phyloP scores from a whole-genome alignment of 1,140 invertebrate species.

The Calosoma granatense region DNA sequence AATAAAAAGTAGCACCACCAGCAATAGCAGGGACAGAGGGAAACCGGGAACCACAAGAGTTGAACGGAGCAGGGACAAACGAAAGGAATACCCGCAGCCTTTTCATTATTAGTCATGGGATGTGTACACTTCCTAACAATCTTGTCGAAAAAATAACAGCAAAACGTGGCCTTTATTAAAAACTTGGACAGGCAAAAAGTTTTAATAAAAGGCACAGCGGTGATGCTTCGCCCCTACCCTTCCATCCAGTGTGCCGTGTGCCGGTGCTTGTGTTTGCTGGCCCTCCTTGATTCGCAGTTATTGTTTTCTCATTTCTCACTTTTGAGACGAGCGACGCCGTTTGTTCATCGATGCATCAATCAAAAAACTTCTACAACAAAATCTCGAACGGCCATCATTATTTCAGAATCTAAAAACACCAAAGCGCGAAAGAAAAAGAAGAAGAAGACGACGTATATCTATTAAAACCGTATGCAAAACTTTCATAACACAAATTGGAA shows the following conservation, averaged over 20 bases:
- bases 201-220: background rate
- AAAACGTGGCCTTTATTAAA: background rate
- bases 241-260: no score
- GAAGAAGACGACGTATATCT: no score
- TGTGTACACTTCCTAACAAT: background rate
- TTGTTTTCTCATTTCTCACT: background rate
- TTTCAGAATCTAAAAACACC: no score
- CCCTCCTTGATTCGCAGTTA: background rate
- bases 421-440: no score
- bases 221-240: background rate
- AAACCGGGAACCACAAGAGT: background rate
- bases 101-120: constrained; percentile 7
- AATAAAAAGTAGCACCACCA: background rate
- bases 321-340: background rate
- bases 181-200: constrained; percentile 7
- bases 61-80: background rate
- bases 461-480: no score
- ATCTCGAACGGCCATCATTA: no score
- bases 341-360: background rate
- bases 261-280: background rate
- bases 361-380: no score
- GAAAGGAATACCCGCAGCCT: background rate
- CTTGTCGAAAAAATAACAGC: constrained; percentile 1
- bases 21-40: background rate
- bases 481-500: no score